A percentile compares a stretch with the other conserved stretches of the same genome.
Evolutionary conservation across 2,888 invertebrate species (phyloP).

Genomic region (Mythimna vitellina): DNA sequence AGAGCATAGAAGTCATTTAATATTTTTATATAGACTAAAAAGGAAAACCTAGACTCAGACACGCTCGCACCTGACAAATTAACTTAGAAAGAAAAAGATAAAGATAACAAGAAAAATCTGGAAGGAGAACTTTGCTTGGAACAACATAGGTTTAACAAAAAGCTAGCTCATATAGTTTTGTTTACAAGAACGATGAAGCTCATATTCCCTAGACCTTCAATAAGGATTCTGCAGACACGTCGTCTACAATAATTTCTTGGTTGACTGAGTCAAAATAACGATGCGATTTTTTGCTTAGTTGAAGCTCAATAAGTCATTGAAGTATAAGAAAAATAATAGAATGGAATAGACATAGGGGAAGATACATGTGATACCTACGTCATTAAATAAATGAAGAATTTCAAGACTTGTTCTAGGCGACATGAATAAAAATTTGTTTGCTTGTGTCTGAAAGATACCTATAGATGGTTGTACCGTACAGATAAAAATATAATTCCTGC

Average conservation of each 20-base stretch:
- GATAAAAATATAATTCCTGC: not conserved
- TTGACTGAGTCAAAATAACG: conserved; percentile 46
- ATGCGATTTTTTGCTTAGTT: conserved; percentile 37
- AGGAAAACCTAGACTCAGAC: not conserved
- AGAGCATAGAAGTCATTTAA: too few species aligned
- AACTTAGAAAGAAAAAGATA: not conserved
- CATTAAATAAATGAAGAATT: not conserved
- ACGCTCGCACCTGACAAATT: not conserved
- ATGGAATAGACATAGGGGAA: conserved; percentile 9
- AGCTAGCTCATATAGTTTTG: too few species aligned
- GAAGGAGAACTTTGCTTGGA: not conserved
- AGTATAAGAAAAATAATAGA: conserved; percentile 36
- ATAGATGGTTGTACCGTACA: not conserved
- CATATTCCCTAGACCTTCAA: conserved; percentile 17
- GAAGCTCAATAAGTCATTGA: conserved; percentile 23
- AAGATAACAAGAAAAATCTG: not conserved
- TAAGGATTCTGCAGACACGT: conserved; percentile 17
- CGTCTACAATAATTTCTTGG: conserved; percentile 35
- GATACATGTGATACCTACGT: not conserved
- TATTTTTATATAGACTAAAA: not conserved
- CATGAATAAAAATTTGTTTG: not conserved
- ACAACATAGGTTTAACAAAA: not conserved
- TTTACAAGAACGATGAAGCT: not conserved
- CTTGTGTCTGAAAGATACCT: too few species aligned
- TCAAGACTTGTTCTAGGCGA: not conserved